Base-by-base conservation (phyloP, 2,113 vertebrate genomes). In the Myrmecobius fasciatus region DNA sequence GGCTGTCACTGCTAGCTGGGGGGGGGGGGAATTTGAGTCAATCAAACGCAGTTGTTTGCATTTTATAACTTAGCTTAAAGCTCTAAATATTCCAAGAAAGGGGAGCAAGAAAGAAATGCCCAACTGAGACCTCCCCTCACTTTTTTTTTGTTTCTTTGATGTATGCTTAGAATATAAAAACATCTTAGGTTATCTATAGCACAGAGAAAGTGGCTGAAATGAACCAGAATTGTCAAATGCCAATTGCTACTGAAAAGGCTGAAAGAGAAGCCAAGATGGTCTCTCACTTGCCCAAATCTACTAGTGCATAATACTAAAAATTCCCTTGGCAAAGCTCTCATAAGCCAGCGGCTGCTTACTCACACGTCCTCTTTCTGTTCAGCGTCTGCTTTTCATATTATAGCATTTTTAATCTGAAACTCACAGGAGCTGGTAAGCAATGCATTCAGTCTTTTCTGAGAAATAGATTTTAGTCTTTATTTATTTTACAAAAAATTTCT, bases 361-460 rank as follows among this genome's bases (percentile, higher is more conserved):
- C 95, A 92, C 67, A 0, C 2, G 83, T 96, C 94, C 49, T 96
- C 93, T 95, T 98, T 95, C 89, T 96, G 43, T 95, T 97, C 88
- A 88, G n/a, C 22, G 20, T 92, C 91, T 93, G 88, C 48, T 83
- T 96, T 89, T 96, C 91, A 90, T 47, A 53, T 95, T 91, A 52
- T 53, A 91, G 60, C 94, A 92, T 97, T 97, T 83, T 94, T 95
- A 96, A 97, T 92, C 90, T 97, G 92, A 96, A 97, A 97, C 48
- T 5, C 4, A 20, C 47, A 93, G 43, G 90, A 95, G 54, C 93
- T 93, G 94, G 94, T 83, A 95, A 95, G 67, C 91, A 92, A 90
- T 83, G 90, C 93, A 96, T 95, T 98, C 28, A 3, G 93, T 94
- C 28, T 95, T 56, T 52, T 47, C 83, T 11, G 75, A 95, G 95